Evolutionary conservation across 2,113 vertebrate species (phyloP), one percentile per base, ranked within the genome.

Genomic region (Neodon shergylaensis): DNA sequence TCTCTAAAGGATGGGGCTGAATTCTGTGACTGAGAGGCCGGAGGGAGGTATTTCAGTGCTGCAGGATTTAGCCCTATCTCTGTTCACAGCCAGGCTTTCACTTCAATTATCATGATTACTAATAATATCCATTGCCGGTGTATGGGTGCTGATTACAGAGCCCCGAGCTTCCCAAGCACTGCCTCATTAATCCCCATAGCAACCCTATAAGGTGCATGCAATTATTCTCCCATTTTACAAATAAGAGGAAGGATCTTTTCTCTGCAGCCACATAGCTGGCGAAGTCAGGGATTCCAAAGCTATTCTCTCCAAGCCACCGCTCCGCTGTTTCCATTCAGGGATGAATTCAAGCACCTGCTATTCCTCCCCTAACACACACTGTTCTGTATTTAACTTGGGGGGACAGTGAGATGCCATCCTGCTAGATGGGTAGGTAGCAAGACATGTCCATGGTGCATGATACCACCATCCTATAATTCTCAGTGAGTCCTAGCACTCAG

Each of bases 161-260:
- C 90, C 42, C 79, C 6, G n/a, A 84, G 89, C 47, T 65, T 86
- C 63, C 36, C 65, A 66, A 49, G 72, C 5, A 0, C 13, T 66
- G 39, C 61, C 90, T 94, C 87, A 82, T 92, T 79, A 77, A 86
- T 52, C 36, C 39, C 88, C 65, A 96, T n/a, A 54, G 88, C 52
- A 91, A 49, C 72, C 28, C 79, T 92, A 74, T 19, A 77, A 96
- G 6, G 77, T 26, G 28, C 28, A 10, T 33, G 24, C 39, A 61
- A 5, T 49, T 24, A 52, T 87, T 49, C 70, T 95, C 31, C 87
- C 68, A 19, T 54, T 90, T 87, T 72, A 91, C 33, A 81, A 82
- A 39, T 21, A 52, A 86, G 13, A 22, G 44, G 54, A 54, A 54
- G 28, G 76, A 88, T 72, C 22, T 66, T 92, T 81, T 52, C 31